These are phyloP conservation scores for Beroe forskalii DNA, from an alignment of 37 sponge, comb jelly and placozoan genomes.

Conservation along the genomic window DNA sequence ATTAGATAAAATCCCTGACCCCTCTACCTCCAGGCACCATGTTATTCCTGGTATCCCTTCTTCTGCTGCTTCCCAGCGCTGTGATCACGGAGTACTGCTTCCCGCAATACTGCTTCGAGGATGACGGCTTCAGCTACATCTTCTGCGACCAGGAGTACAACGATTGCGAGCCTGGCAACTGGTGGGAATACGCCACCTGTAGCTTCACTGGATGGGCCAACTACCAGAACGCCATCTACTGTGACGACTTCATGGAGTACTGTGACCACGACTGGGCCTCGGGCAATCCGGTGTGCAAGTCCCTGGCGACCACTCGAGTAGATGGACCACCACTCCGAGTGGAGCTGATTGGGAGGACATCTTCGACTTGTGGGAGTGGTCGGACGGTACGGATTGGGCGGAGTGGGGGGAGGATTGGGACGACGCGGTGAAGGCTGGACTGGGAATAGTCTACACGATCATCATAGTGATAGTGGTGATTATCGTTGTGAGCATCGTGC, in stretches of 20 bases:
- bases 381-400: background rate
- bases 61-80: background rate
- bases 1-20: too few species aligned
- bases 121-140: background rate
- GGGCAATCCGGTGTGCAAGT: background rate
- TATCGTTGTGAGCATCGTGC: background rate
- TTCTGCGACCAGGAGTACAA: background rate
- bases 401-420: background rate
- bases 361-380: background rate
- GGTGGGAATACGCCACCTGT: background rate
- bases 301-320: too few species aligned
- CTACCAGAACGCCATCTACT: background rate
- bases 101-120: conserved; percentile 26
- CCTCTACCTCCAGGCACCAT: background rate
- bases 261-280: background rate
- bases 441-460: background rate
- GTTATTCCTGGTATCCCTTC: background rate
- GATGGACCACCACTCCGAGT: background rate
- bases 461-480: background rate
- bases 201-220: background rate
- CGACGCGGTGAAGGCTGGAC: background rate
- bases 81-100: background rate
- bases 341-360: background rate
- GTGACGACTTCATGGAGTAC: background rate
- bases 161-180: background rate